A percentile compares a stretch with the other conserved stretches of the same genome.
phyloP scores from a whole-genome alignment of 2,113 vertebrate genomes.

The Gila orcuttii region DNA sequence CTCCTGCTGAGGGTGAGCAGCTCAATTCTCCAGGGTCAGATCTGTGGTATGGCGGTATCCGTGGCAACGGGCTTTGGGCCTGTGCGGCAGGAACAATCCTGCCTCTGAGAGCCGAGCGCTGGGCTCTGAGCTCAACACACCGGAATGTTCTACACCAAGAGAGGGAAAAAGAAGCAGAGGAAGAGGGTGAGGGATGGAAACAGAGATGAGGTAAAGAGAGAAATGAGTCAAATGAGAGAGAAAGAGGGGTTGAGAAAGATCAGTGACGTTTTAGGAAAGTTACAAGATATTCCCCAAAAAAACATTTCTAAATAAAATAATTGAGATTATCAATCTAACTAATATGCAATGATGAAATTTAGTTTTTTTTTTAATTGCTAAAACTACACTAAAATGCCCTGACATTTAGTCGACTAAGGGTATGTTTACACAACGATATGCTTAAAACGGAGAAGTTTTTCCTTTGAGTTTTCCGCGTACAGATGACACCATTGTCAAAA shows the following conservation, averaged over 20 bases:
- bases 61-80: conserved; percentile 87
- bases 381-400: too few relatives aligned
- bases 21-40: conserved; percentile 89
- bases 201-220: conserved; percentile 16
- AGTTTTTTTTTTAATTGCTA: too few relatives aligned
- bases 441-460: too few relatives aligned
- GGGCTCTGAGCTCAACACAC: conserved; percentile 61
- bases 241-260: neutral
- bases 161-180: conserved; percentile 10
- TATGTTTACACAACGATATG: too few relatives aligned
- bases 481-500: too few relatives aligned
- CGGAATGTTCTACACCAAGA: conserved; percentile 59
- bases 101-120: conserved; percentile 73
- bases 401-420: too few relatives aligned
- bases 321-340: too few relatives aligned
- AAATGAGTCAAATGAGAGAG: neutral
- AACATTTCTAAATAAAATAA: too few relatives aligned
- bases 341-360: too few relatives aligned
- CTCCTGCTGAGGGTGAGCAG: conserved; percentile 81
- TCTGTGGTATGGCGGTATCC: conserved; percentile 93
- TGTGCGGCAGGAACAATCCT: conserved; percentile 79
- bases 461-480: too few relatives aligned
- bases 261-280: neutral
- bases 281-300: neutral
- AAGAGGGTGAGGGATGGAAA: conserved; percentile 27